These are phyloP conservation scores for Drosophila baimaii DNA, from an alignment of 1,140 invertebrate genomes.

Conservation along the genomic window DNA sequence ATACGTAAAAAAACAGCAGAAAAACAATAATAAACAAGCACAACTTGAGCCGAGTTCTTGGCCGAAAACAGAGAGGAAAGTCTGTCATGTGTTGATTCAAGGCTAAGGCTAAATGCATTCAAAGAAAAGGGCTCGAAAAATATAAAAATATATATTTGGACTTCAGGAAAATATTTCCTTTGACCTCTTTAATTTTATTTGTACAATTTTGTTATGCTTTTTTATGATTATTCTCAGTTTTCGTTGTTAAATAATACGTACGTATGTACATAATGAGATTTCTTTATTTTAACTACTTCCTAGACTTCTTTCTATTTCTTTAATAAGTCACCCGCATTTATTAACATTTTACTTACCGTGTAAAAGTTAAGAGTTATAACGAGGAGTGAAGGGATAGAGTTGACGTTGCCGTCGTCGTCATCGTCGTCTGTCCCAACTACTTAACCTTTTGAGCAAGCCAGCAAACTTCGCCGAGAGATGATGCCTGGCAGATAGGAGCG, in stretches of 20 bases:
- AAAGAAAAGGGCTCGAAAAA: background rate
- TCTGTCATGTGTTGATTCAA: constrained; percentile 64
- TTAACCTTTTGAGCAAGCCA: constrained; percentile 69
- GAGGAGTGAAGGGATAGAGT: background rate
- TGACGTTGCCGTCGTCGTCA: constrained; percentile 7
- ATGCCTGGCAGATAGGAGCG: constrained; percentile 35
- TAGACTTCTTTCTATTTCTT: background rate
- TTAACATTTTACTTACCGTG: constrained; percentile 13
- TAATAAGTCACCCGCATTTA: background rate
- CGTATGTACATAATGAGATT: background rate
- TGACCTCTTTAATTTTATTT: no score
- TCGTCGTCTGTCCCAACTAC: constrained; percentile 63
- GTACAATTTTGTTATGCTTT: no score
- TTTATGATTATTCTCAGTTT: background rate
- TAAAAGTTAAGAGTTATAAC: constrained; percentile 1
- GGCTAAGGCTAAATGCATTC: constrained; percentile 59
- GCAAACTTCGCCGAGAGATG: constrained; percentile 27
- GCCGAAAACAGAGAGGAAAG: constrained; percentile 9
- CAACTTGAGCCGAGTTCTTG: constrained; percentile 39
- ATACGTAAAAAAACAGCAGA: constrained; percentile 25
- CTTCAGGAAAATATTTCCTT: background rate
- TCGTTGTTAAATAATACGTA: no score
- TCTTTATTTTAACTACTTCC: background rate
- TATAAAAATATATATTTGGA: background rate
- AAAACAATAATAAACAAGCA: constrained; percentile 26